Evolutionary conservation across 2,113 vertebrate genomes (phyloP), one percentile per base, ranked within the genome.

Genomic region (Calypte anna): DNA sequence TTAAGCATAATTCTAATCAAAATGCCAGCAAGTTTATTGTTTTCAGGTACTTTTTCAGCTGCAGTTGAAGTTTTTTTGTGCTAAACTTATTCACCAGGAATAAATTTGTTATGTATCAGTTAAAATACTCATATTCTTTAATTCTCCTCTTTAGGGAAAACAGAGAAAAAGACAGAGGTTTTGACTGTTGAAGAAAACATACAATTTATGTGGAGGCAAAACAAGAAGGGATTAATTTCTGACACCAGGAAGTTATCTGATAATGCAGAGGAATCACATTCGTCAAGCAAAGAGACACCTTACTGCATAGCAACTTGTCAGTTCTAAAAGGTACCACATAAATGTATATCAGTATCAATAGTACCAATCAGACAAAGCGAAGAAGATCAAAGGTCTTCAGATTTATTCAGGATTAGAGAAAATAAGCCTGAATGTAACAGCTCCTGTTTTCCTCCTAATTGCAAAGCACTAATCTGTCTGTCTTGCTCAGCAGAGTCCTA

Each of bases 401-500:
- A 67, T 31, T 80, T 27, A 82, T 54, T 95, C 53, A 82, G 16
- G 24, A 53, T 93, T 63, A 74, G 57, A 91, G 67, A 94, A 93
- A 70, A 54, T 58, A 79, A 55, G 59, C 77, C 74, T 63, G 24
- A 92, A 82, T 40, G 40, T 24, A 21, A 50, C 14, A 66, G 43
- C 73, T 74, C 12, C 2, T 53, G n/a, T 86, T 88, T 61, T 85
- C 61, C 51, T 93, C 40, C 46, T 73, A 70, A 51, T 43, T 58
- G 58, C 86, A 88, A 59, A 54, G 33, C 46, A 54, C 20, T 95
- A 51, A 88, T 69, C 23, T 94, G 33, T 57, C 72, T 55, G 48
- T 69, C 95, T 92, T 82, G 5, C 51, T 96, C 53, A 88, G 80
- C 72, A 93, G 48, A 85, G 30, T 80, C 25, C 5, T 92, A 81